Conservation (phyloP, 2,113 vertebrate species). For the Sarotherodon lohbergeri region DNA sequence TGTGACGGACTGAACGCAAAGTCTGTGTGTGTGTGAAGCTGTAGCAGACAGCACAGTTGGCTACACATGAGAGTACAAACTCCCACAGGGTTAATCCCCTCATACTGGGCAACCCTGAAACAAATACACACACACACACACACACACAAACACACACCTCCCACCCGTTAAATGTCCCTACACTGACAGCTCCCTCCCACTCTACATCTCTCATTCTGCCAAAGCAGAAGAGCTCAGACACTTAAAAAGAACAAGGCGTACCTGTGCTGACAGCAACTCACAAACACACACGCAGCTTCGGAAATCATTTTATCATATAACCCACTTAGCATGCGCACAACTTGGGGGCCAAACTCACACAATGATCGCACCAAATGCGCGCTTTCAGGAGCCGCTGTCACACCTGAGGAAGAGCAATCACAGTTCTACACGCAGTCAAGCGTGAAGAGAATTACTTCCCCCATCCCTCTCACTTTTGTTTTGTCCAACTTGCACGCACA, state of each 20-base stretch:
- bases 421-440: neutral
- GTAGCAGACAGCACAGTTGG: slow-evolving; percentile 40
- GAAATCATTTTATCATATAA: neutral
- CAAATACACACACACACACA: neutral
- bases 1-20: neutral
- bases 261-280: slow-evolving; percentile 34
- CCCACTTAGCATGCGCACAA: neutral
- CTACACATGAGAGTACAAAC: slow-evolving; percentile 35
- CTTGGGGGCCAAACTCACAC: neutral
- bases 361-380: neutral
- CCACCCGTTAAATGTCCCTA: slow-evolving; percentile 29
- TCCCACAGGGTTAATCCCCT: slow-evolving; percentile 48
- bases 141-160: neutral
- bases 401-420: slow-evolving; percentile 24
- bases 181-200: slow-evolving; percentile 49
- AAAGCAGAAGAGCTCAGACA: slow-evolving; percentile 11
- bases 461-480: neutral
- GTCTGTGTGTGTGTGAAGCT: neutral
- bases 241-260: slow-evolving; percentile 45
- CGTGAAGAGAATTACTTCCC: slow-evolving; percentile 20
- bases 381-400: neutral
- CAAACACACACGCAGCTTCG: neutral
- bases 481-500: neutral
- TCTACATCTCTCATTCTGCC: slow-evolving; percentile 1
- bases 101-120: slow-evolving; percentile 21